phyloP scores from a whole-genome alignment of 64 coral and sea anemone species.

The Porites australiensis region DNA sequence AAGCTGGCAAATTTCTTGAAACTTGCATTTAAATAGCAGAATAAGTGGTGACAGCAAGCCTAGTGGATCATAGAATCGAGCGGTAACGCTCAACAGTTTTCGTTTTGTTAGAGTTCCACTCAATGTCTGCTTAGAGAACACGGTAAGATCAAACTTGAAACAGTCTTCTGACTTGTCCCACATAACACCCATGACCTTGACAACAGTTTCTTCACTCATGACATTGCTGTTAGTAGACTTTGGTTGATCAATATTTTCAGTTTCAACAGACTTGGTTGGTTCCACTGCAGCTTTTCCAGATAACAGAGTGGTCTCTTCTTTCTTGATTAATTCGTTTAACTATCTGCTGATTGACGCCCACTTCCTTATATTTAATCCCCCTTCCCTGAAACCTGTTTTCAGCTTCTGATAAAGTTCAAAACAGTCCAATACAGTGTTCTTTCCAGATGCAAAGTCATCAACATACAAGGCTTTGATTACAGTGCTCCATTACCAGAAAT shows the following conservation, averaged over 20 bases:
- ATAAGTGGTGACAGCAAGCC: neutral
- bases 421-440: neutral
- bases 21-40: neutral
- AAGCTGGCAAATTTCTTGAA: slow-evolving; percentile 38
- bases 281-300: neutral
- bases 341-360: neutral
- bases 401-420: slow-evolving; percentile 29
- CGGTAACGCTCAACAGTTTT: neutral
- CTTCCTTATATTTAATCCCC: neutral
- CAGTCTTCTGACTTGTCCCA: neutral
- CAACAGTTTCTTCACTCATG: neutral
- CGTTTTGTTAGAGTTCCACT: neutral
- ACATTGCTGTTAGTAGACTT: neutral
- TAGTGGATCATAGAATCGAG: neutral
- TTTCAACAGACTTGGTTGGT: neutral
- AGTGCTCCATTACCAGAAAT: too few relatives aligned
- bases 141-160: neutral
- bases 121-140: neutral
- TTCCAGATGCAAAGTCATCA: slow-evolving; percentile 32
- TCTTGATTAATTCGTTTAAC: too few relatives aligned
- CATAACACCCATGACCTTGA: neutral
- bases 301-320: too few relatives aligned
- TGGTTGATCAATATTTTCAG: neutral
- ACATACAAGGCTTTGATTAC: slow-evolving; percentile 1
- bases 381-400: neutral